Conservation (phyloP, 2,797 vertebrate species). For the Trachurus trachurus region DNA sequence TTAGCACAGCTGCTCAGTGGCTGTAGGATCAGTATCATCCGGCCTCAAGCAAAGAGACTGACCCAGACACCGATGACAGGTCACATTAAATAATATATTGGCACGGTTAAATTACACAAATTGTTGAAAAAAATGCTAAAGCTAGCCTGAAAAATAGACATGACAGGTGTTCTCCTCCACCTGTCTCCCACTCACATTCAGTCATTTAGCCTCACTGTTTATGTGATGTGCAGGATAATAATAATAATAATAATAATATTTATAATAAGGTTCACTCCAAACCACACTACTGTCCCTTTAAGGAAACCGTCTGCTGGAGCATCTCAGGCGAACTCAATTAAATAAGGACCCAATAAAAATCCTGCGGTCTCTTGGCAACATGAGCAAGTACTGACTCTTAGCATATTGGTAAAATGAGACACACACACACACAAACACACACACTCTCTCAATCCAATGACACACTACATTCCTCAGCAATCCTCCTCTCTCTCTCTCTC, state of each 20-base stretch:
- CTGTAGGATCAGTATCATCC: too few species aligned
- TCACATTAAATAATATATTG: too few species aligned
- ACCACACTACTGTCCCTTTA: conserved; percentile 50
- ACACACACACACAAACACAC: conserved; percentile 25
- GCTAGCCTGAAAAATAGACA: background rate
- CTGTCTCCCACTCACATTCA: background rate
- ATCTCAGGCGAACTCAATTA: conserved; percentile 19
- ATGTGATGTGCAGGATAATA: background rate
- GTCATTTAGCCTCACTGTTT: conserved; percentile 22
- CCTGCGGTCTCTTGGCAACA: conserved; percentile 13
- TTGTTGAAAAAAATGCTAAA: background rate
- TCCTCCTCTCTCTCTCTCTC: conserved; percentile 36
- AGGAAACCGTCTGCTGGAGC: conserved; percentile 11
- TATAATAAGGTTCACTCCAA: conserved; percentile 4
- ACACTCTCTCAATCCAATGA: conserved; percentile 23
- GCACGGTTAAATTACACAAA: conserved; percentile 3
- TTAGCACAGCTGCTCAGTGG: too few species aligned
- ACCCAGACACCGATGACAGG: too few species aligned
- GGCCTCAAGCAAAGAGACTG: too few species aligned
- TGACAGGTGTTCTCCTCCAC: background rate
- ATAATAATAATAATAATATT: conserved; percentile 12
- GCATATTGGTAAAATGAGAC: conserved; percentile 12
- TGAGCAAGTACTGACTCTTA: conserved; percentile 18
- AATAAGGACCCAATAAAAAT: conserved; percentile 20
- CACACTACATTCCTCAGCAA: conserved; percentile 65